phyloP scores from a whole-genome alignment of 2,888 invertebrate species.

The Zygothrica quintamaculata region DNA sequence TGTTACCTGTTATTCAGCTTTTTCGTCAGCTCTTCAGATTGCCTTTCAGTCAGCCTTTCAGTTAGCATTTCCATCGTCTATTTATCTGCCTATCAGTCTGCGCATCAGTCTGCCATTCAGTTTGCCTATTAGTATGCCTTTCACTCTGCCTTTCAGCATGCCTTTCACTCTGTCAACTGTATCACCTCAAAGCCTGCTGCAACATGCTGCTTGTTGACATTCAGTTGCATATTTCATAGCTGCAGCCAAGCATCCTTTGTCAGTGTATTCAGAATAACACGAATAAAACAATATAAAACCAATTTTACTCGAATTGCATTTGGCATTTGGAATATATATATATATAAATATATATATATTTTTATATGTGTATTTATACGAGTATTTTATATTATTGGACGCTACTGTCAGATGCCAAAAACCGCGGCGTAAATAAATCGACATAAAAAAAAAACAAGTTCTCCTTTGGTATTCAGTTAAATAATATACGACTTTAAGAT shows the following conservation, averaged over 20 bases:
- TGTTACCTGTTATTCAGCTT: too few relatives aligned
- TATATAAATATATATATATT: slow-evolving; percentile 7
- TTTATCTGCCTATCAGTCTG: too few relatives aligned
- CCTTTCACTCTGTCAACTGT: too few relatives aligned
- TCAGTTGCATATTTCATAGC: too few relatives aligned
- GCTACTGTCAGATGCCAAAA: slow-evolving; percentile 55
- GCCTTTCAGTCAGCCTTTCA: too few relatives aligned
- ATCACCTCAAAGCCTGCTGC: too few relatives aligned
- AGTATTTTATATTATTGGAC: not conserved
- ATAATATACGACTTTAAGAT: slow-evolving; percentile 3
- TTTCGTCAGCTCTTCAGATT: too few relatives aligned
- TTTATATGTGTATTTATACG: slow-evolving; percentile 17
- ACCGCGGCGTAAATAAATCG: slow-evolving; percentile 43
- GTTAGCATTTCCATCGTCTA: too few relatives aligned
- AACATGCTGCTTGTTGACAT: too few relatives aligned
- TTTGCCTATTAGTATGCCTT: too few relatives aligned
- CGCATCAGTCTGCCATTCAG: too few relatives aligned
- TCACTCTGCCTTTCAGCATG: too few relatives aligned
- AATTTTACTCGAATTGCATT: slow-evolving; percentile 39
- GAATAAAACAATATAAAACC: slow-evolving; percentile 31
- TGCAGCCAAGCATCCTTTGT: not conserved
- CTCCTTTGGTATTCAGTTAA: not conserved
- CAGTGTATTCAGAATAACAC: slow-evolving; percentile 9
- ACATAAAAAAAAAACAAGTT: slow-evolving; percentile 11
- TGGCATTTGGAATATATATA: slow-evolving; percentile 31